Base-by-base conservation (phyloP, 2,113 vertebrate genomes). In the Marcusenius ussheri region DNA sequence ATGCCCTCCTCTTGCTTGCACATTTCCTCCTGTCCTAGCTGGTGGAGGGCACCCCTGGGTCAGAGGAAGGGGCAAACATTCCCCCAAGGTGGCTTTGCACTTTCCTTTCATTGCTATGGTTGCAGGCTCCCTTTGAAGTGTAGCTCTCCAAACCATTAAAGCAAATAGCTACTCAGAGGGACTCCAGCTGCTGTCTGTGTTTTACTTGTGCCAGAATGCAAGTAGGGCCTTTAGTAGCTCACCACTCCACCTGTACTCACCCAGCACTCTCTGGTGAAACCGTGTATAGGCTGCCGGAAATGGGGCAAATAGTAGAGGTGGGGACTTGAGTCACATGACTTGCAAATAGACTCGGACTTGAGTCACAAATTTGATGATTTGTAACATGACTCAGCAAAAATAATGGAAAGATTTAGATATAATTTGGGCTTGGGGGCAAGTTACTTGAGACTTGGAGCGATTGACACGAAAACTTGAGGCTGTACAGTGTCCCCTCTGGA, bases 81-180 rank as follows among this genome's bases (percentile, higher is more conserved):
- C 80, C 77, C 77, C 46, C 85, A 49, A 42, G 90, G 89, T 89
- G 83, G 83, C 27, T 89, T 87, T 74, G 66, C 87, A 35, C 87
- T 86, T 50, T 35, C 84, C 46, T 74, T 90, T 89, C 88, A 85
- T 87, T 89, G 89, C 66, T 53, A 74, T 86, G 90, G 83, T 90
- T 70, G 13, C 77, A 21, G 58, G 74, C 24, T 21, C 46, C 42
- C 89, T 92, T 92, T 90, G 89, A 92, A 89, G 90, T 87, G 13
- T 27, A 15, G 47, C 47, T 87, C 90, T 91, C 27, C 58, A 84
- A 90, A 89, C 80, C 87, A 92, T 92, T 91, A 91, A 91, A 89
- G 90, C 47, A 53, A 88, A 89, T 50, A 89, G 70, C 89, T 89
- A 88, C 70, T 89, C 89, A 90, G 86, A 89, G 88, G 70, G 88